phyloP scores from a whole-genome alignment of 2,797 vertebrate genomes.

The Euphonia xanthogaster region DNA sequence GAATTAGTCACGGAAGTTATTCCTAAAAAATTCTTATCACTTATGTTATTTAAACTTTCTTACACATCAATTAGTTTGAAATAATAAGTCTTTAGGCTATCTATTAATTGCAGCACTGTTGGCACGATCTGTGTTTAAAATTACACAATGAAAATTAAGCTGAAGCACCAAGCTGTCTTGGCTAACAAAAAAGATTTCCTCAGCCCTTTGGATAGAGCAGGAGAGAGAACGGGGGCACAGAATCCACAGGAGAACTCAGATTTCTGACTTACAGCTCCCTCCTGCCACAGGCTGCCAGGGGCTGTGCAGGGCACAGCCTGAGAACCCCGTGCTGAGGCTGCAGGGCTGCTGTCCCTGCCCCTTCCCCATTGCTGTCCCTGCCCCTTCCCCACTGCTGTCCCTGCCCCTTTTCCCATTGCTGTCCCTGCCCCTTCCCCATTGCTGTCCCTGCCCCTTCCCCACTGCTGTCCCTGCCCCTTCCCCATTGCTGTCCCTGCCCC shows the following conservation, averaged over 20 bases:
- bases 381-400: no score
- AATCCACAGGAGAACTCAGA: slow-evolving; percentile 63
- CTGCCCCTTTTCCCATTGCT: no score
- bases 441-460: no score
- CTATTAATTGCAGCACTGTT: slow-evolving; percentile 79
- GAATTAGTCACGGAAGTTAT: slow-evolving; percentile 61
- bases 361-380: neutral
- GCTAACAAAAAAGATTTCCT: slow-evolving; percentile 68
- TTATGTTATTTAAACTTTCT: slow-evolving; percentile 78
- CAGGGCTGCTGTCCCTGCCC: slow-evolving; percentile 30
- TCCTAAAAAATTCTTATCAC: slow-evolving; percentile 59
- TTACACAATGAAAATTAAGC: slow-evolving; percentile 77
- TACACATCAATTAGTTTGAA: slow-evolving; percentile 81
- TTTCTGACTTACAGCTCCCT: neutral
- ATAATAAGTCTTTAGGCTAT: slow-evolving; percentile 84
- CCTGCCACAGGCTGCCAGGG: neutral
- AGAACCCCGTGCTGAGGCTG: neutral
- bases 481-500: no score
- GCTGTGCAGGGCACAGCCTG: neutral
- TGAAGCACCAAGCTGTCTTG: slow-evolving; percentile 69
- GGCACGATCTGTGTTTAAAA: slow-evolving; percentile 79
- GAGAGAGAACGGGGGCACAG: slow-evolving; percentile 61
- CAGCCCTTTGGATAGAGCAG: slow-evolving; percentile 63
- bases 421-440: no score
- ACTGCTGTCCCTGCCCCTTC: neutral